Evolutionary conservation across 1,140 invertebrate species (phyloP).

Genomic region (Trichoplusia ni): DNA sequence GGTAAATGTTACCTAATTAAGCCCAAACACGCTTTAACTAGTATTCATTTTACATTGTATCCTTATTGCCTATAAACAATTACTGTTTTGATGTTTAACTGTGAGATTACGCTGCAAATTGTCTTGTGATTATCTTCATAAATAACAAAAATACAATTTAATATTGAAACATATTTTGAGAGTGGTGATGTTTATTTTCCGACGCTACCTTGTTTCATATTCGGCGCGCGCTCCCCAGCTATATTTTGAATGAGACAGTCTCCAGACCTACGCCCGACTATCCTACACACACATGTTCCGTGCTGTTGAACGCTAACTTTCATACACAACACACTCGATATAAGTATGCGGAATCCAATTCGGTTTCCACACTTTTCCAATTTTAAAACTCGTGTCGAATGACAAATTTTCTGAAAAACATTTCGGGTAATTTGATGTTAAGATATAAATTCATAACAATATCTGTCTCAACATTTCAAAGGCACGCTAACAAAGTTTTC

Average conservation of each 20-base stretch:
- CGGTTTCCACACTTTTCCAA: conserved; percentile 25
- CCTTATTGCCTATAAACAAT: conserved; percentile 8
- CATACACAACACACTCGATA: conserved; percentile 13
- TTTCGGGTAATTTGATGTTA: conserved; percentile 15
- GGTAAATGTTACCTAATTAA: background rate
- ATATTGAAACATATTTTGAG: background rate
- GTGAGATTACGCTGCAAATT: background rate
- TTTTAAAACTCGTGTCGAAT: conserved; percentile 10
- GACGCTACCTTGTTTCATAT: conserved; percentile 67
- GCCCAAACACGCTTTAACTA: background rate
- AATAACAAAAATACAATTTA: conserved; percentile 3
- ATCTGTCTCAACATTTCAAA: conserved; percentile 32
- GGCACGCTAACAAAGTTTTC: conserved; percentile 27
- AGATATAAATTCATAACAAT: conserved; percentile 25
- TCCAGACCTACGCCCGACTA: conserved; percentile 56
- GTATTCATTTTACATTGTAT: conserved; percentile 11
- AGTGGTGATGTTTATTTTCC: conserved; percentile 44
- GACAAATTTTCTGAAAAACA: conserved; percentile 10
- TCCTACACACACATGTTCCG: conserved; percentile 32
- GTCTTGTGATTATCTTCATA: background rate
- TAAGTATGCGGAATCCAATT: background rate
- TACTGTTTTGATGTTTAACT: background rate
- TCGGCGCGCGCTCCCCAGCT: conserved; percentile 55
- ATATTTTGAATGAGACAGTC: conserved; percentile 68
- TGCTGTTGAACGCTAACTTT: conserved; percentile 18